phyloP scores from a whole-genome alignment of 1,140 invertebrate species.

The Bemisia tabaci region DNA sequence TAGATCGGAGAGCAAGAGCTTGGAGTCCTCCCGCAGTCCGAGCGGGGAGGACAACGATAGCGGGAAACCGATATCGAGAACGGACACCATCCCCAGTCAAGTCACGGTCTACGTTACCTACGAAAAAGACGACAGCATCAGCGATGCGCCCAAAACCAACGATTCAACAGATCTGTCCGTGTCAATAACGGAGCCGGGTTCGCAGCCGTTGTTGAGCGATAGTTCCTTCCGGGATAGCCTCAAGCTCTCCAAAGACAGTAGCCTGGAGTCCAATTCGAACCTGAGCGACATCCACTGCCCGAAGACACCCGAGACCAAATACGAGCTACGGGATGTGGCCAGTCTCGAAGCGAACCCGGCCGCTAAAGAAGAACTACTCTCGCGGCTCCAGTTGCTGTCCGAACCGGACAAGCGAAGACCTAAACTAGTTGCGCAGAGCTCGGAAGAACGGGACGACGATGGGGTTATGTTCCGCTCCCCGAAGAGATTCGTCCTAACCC shows the following conservation, averaged over 20 bases:
- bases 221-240: not conserved
- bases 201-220: too few species aligned
- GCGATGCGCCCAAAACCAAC: too few species aligned
- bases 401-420: conserved; percentile 25
- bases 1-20: too few species aligned
- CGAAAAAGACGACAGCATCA: not conserved
- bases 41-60: too few species aligned
- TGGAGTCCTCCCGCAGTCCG: too few species aligned
- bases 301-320: not conserved
- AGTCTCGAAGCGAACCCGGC: conserved; percentile 7
- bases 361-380: conserved; percentile 6
- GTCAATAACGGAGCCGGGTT: too few species aligned
- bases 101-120: not conserved
- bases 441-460: conserved; percentile 51
- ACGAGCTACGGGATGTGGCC: not conserved
- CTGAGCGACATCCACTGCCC: not conserved
- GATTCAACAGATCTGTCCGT: too few species aligned
- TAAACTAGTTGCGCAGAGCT: conserved; percentile 49
- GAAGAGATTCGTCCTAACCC: conserved; percentile 19
- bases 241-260: not conserved
- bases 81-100: not conserved
- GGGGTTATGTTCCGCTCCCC: conserved; percentile 11
- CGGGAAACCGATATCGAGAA: too few species aligned
- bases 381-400: conserved; percentile 13
- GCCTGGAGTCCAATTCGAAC: not conserved